These are phyloP conservation scores for Pristionchus mayeri DNA, from an alignment of 2,888 invertebrate genomes.

Conservation along the genomic window DNA sequence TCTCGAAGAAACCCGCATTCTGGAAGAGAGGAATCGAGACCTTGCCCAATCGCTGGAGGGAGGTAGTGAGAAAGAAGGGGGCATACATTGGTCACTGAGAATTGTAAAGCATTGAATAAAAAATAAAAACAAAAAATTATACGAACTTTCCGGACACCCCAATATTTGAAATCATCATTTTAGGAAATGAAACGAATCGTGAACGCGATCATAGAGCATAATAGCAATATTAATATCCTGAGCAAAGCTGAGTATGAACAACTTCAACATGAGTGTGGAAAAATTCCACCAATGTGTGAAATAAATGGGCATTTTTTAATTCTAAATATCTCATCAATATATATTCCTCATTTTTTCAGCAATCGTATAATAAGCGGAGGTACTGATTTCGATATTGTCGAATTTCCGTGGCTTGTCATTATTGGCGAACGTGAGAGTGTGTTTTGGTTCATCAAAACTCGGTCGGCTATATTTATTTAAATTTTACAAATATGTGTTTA, in stretches of 20 bases:
- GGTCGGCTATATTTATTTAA: not conserved
- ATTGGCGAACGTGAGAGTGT: not conserved
- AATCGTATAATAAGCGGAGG: not conserved
- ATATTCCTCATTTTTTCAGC: not conserved
- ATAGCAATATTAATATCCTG: not conserved
- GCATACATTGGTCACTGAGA: no score
- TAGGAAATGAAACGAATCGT: not conserved
- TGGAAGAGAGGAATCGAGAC: no score
- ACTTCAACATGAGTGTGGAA: not conserved
- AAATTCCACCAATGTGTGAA: not conserved
- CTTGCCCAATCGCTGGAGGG: no score
- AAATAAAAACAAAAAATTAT: no score
- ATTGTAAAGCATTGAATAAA: no score
- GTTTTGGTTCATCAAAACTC: not conserved
- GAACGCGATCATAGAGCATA: not conserved
- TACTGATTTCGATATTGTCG: not conserved
- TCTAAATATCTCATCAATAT: no score
- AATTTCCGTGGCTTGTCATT: not conserved
- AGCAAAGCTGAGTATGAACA: not conserved
- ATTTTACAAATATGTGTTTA: no score
- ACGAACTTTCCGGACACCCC: no score
- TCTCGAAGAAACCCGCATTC: no score
- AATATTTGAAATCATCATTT: no score
- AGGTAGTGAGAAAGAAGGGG: no score
- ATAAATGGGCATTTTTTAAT: not conserved